Base-by-base conservation (phyloP, 2,888 invertebrate species). In the Microctonus brassicae region DNA sequence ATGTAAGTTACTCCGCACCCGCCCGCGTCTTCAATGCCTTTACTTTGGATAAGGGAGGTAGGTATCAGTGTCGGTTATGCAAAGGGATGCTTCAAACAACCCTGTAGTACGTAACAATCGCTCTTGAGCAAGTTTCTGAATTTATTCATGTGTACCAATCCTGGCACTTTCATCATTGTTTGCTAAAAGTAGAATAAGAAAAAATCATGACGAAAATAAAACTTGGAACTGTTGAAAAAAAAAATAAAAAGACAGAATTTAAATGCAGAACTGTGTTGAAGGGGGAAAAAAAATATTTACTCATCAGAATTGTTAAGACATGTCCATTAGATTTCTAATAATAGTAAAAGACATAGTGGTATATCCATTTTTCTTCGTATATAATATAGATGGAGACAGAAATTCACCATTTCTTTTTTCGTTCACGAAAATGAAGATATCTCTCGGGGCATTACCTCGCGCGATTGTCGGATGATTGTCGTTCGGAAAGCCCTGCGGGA, bases 391-490 rank as follows among this genome's bases (percentile, higher is more conserved):
- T 52, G 64, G 47, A 47, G 60, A 70, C 64, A 64, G 58, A 70
- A 47, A 64, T 53, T 24, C 20, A 60, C 57, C 24, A 57, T 66
- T 42, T 69, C 55, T 64, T 55, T 55, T 53, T 58, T 72, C 61
- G 52, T 52, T 67, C 76, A 69, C 72, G 55, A 55, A 47, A 76
- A 87, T 86, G 86, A 84, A 87, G 87, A 86, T 82, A 80, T 87
- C 84, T 86, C 83, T 80, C 79, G 83, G 81, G 79, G 84, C 84
- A 87, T 86, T 86, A 87, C 83, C 84, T 82, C 81, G 82, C 83
- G 84, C 85, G 86, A 86, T 87, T 82, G 84, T 80, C 76, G 84
- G 82, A 82, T 85, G 86, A 87, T 86, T 86, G 87, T 85, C 85
- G 83, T 75, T 84, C 82, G 79, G 81, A 80, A 78, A 85, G 83